phyloP scores from a whole-genome alignment of 1,140 invertebrate species.

The Melitaea cinxia region DNA sequence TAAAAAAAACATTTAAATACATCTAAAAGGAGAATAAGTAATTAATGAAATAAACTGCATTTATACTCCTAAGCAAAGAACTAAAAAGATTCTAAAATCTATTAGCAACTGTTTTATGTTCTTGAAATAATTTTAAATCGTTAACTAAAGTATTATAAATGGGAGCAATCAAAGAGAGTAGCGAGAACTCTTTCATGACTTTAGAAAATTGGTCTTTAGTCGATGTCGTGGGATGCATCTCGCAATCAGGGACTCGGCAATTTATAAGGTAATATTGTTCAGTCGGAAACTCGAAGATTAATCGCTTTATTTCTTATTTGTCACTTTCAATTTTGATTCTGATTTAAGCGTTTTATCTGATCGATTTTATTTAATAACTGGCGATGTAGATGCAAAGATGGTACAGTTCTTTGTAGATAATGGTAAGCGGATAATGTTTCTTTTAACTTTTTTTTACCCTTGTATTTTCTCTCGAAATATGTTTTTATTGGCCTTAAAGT shows the following conservation, averaged over 20 bases:
- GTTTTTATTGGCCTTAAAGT: background rate
- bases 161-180: slow-evolving; percentile 10
- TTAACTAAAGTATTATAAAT: background rate
- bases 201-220: slow-evolving; percentile 21
- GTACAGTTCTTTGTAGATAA: too few relatives aligned
- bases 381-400: too few relatives aligned
- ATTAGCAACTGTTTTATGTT: too few relatives aligned
- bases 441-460: too few relatives aligned
- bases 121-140: too few relatives aligned
- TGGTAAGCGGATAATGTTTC: too few relatives aligned
- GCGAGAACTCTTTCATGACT: slow-evolving; percentile 16
- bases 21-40: too few relatives aligned
- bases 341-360: background rate
- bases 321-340: background rate
- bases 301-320: background rate
- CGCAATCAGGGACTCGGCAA: slow-evolving; percentile 14
- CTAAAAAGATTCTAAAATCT: too few relatives aligned
- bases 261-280: slow-evolving; percentile 7
- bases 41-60: too few relatives aligned
- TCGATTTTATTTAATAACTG: background rate
- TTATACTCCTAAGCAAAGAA: too few relatives aligned
- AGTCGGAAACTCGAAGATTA: slow-evolving; percentile 1
- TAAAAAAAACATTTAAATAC: too few relatives aligned
- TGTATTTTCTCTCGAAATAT: too few relatives aligned
- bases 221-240: slow-evolving; percentile 18